Conservation (phyloP, 1,140 invertebrate genomes). For the Musca vetustissima region DNA sequence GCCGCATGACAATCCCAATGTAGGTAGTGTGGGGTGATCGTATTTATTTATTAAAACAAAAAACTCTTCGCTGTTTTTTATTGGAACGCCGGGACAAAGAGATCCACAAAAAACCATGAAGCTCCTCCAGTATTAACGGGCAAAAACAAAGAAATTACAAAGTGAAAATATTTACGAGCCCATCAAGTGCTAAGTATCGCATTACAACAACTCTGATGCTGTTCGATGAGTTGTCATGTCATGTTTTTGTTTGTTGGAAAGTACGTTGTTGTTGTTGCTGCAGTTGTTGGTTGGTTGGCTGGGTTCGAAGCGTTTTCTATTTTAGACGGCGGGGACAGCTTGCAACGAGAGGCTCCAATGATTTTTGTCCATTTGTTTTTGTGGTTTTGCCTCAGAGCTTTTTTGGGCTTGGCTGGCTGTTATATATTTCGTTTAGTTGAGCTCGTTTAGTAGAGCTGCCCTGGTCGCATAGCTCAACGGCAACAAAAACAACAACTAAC, state of each 20-base stretch:
- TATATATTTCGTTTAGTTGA: too few species aligned
- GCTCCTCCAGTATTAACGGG: too few species aligned
- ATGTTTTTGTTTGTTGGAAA: slow-evolving; percentile 42
- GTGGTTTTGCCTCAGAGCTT: too few species aligned
- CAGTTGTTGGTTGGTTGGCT: background rate
- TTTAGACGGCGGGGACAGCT: too few species aligned
- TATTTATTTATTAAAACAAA: slow-evolving; percentile 20
- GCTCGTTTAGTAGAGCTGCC: background rate
- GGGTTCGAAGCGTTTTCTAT: slow-evolving; percentile 1
- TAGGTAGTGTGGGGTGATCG: too few species aligned
- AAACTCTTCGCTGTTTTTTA: slow-evolving; percentile 3
- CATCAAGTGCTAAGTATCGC: slow-evolving; percentile 56
- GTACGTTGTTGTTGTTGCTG: slow-evolving; percentile 8
- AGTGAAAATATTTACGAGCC: slow-evolving; percentile 55
- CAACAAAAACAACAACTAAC: background rate
- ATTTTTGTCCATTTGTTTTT: too few species aligned
- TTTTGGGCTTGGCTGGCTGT: too few species aligned
- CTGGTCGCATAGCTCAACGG: background rate
- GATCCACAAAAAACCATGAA: slow-evolving; percentile 1
- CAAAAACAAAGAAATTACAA: slow-evolving; percentile 26
- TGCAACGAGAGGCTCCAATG: too few species aligned
- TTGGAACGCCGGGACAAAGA: background rate
- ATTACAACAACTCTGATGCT: slow-evolving; percentile 55
- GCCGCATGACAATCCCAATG: too few species aligned
- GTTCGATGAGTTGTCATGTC: slow-evolving; percentile 56